These are phyloP conservation scores for Chaenodraco wilsoni DNA, from an alignment of 2,797 vertebrate species.

Conservation along the genomic window DNA sequence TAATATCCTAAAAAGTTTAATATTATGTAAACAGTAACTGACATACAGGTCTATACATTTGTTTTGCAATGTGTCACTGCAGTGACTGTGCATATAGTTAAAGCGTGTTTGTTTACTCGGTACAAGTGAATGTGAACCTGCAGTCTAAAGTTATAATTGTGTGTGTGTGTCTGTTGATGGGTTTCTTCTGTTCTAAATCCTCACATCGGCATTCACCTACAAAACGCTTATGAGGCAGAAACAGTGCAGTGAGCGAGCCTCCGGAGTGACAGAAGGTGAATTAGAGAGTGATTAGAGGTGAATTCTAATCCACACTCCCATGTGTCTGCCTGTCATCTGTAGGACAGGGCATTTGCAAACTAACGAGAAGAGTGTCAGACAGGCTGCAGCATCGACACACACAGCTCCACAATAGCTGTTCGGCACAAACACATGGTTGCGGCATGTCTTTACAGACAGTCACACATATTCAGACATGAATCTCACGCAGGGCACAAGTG, in stretches of 20 bases:
- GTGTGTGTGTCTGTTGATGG: not conserved
- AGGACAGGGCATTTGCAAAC: constrained; percentile 66
- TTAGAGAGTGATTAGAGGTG: constrained; percentile 75
- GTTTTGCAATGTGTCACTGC: not conserved
- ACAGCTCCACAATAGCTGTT: constrained; percentile 20
- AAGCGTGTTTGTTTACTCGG: constrained; percentile 2
- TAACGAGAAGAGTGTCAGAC: constrained; percentile 60
- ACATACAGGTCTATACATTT: not conserved
- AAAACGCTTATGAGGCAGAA: constrained; percentile 73
- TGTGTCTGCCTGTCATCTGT: constrained; percentile 72
- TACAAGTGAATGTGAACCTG: constrained; percentile 21
- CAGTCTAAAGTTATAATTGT: constrained; percentile 10
- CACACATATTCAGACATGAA: constrained; percentile 5
- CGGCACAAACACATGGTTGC: constrained; percentile 14
- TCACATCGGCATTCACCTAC: constrained; percentile 70
- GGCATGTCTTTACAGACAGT: constrained; percentile 13
- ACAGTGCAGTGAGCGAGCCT: constrained; percentile 50
- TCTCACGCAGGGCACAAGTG: not conserved
- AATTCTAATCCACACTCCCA: constrained; percentile 77
- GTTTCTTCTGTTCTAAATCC: constrained; percentile 35
- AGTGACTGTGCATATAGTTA: not conserved
- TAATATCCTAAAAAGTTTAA: not conserved
- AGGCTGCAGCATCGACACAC: constrained; percentile 36
- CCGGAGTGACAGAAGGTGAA: constrained; percentile 73
- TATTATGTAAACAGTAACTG: not conserved